A percentile compares a stretch with the other conserved stretches of the same genome.
Evolutionary conservation across 1,140 invertebrate genomes (phyloP).

Genomic region (Tenebrio molitor): DNA sequence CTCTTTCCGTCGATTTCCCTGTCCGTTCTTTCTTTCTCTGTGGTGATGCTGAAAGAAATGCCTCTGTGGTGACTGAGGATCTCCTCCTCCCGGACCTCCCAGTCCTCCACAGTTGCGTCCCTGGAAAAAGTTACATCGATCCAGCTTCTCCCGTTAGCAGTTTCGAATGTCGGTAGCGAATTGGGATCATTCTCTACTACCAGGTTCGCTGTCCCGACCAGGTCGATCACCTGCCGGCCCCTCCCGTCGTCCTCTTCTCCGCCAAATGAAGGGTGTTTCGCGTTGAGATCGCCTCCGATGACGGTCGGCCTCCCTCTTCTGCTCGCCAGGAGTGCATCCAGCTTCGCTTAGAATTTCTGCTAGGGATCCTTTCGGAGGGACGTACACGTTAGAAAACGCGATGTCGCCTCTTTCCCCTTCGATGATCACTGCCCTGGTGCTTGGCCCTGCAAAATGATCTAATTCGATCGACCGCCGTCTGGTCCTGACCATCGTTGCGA

Average conservation of each 20-base stretch:
- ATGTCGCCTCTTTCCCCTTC: not conserved
- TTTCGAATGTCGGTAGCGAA: constrained; percentile 11
- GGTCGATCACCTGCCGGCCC: constrained; percentile 43
- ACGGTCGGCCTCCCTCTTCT: not conserved
- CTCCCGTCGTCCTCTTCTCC: constrained; percentile 41
- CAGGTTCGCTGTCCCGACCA: constrained; percentile 3
- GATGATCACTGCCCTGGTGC: not conserved
- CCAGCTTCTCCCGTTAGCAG: constrained; percentile 6
- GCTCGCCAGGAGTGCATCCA: not conserved
- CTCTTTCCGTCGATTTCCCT: not conserved
- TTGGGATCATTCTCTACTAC: constrained; percentile 4
- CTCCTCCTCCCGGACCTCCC: not conserved
- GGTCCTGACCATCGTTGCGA: constrained; percentile 1
- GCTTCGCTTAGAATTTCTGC: not conserved
- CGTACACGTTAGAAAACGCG: constrained; percentile 16
- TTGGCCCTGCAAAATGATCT: not conserved
- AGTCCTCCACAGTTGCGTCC: not conserved
- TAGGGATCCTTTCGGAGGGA: not conserved
- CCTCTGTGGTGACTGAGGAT: not conserved
- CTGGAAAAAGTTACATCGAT: constrained; percentile 4
- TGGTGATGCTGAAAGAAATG: not conserved
- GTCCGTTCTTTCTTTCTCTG: not conserved
- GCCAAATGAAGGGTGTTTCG: constrained; percentile 50
- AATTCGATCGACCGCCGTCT: not conserved
- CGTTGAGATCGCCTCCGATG: constrained; percentile 55